These are phyloP conservation scores for Myotis davidii DNA, from an alignment of 2,113 vertebrate species.

Conservation along the genomic window DNA sequence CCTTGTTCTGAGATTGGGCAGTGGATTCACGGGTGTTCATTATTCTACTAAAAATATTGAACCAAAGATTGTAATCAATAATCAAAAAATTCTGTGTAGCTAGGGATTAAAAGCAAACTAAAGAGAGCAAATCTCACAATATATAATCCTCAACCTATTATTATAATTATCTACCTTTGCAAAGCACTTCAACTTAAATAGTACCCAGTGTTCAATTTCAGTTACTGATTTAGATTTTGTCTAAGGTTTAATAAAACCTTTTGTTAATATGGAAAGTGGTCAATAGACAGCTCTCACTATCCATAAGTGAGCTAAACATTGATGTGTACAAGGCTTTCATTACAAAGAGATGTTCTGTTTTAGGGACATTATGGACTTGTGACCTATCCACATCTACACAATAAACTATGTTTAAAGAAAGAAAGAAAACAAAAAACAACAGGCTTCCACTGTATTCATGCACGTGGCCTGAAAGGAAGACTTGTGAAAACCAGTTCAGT, in stretches of 20 bases:
- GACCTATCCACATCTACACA: slow-evolving; percentile 14
- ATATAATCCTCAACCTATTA: background rate
- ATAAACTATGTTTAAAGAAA: background rate
- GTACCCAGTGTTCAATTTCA: background rate
- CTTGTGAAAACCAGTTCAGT: slow-evolving; percentile 27
- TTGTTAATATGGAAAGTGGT: background rate
- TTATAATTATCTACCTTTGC: background rate
- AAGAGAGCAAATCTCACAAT: background rate
- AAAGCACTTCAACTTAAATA: slow-evolving; percentile 17
- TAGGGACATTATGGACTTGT: background rate
- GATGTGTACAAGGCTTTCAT: background rate
- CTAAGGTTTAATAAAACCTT: background rate
- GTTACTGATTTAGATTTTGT: background rate
- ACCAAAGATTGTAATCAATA: background rate
- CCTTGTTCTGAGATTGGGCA: background rate
- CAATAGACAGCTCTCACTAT: background rate
- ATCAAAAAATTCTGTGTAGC: background rate
- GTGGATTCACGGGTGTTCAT: background rate
- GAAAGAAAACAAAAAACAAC: background rate
- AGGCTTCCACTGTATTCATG: background rate
- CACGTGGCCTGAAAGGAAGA: slow-evolving; percentile 39
- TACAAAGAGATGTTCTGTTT: background rate
- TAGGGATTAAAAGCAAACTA: background rate
- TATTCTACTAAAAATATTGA: slow-evolving; percentile 34
- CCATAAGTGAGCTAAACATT: background rate